Conservation (phyloP, 30 jellyfish, hydroid and myxozoan genomes). For the Hydra vulgaris region DNA sequence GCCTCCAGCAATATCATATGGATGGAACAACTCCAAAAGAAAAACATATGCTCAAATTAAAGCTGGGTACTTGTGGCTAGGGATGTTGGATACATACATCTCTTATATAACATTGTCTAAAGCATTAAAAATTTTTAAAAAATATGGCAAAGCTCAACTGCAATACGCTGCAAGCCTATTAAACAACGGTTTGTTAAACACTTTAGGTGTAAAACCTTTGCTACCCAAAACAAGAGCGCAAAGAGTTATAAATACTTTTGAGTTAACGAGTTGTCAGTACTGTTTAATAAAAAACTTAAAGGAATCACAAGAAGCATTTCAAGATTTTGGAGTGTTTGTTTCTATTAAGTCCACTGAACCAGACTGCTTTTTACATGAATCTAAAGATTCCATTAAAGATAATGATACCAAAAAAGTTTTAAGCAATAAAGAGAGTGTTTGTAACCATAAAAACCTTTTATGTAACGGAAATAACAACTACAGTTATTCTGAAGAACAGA, state of each 20-base stretch:
- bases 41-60: background rate
- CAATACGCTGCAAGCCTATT: constrained; percentile 10
- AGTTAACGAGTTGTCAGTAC: background rate
- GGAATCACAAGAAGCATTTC: constrained; percentile 15
- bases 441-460: background rate
- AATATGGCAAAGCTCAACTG: constrained; percentile 23
- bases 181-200: background rate
- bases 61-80: constrained; percentile 20
- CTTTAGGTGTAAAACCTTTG: background rate
- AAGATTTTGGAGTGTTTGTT: constrained; percentile 25
- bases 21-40: constrained; percentile 6
- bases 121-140: constrained; percentile 19
- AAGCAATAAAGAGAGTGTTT: background rate
- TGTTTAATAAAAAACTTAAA: constrained; percentile 4
- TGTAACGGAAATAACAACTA: background rate
- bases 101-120: constrained; percentile 17
- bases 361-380: no score
- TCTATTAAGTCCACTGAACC: background rate
- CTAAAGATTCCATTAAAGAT: no score
- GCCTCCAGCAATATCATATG: constrained; percentile 20
- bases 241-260: constrained; percentile 17
- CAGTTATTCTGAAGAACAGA: background rate
- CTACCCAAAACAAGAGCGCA: background rate
- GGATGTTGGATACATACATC: constrained; percentile 27
- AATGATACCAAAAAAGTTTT: background rate